These are phyloP conservation scores for Machimus rusticus DNA, from an alignment of 2,888 invertebrate genomes.

Conservation along the genomic window DNA sequence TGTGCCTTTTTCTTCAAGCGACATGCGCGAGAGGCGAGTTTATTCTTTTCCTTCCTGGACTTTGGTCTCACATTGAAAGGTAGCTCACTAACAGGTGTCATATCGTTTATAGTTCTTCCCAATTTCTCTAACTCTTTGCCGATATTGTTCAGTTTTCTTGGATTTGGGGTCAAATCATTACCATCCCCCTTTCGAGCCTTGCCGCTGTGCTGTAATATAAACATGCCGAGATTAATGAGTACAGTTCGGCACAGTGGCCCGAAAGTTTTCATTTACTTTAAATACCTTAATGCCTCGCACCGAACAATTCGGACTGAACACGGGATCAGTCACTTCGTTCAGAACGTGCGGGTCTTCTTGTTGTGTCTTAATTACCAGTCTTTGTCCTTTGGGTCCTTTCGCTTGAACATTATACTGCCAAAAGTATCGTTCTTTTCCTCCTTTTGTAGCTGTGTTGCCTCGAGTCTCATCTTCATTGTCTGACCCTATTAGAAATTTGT, in stretches of 20 bases:
- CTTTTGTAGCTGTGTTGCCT: conserved; percentile 52
- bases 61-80: conserved; percentile 89
- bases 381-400: conserved; percentile 95
- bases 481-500: conserved; percentile 51
- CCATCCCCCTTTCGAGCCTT: conserved; percentile 97
- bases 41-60: conserved; percentile 97
- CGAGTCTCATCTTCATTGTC: conserved; percentile 58
- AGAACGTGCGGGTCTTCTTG: conserved; percentile 91
- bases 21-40: conserved; percentile 95
- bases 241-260: conserved; percentile 6
- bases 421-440: conserved; percentile 86
- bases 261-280: conserved; percentile 53
- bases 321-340: conserved; percentile 92
- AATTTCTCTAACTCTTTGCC: conserved; percentile 92
- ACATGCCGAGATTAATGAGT: not conserved
- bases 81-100: conserved; percentile 93
- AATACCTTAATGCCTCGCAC: conserved; percentile 86
- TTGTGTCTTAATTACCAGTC: conserved; percentile 83
- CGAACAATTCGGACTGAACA: conserved; percentile 92
- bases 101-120: conserved; percentile 90
- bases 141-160: conserved; percentile 87
- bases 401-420: conserved; percentile 99
- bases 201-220: conserved; percentile 68
- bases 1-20: conserved; percentile 98
- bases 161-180: conserved; percentile 95